These are phyloP conservation scores for Zaprionus ornatus DNA, from an alignment of 1,140 invertebrate genomes.

Conservation along the genomic window DNA sequence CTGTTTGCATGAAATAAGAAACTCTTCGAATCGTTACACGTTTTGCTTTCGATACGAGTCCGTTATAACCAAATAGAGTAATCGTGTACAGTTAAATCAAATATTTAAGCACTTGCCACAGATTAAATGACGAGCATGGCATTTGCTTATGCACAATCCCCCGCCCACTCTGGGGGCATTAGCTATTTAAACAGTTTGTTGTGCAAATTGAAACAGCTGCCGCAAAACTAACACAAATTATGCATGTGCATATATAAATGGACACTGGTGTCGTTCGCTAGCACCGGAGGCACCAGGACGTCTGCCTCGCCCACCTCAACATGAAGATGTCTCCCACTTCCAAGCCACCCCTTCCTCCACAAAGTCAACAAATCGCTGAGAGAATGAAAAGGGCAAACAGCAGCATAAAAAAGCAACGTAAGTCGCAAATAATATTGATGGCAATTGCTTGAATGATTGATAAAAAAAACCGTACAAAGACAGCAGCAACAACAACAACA, in stretches of 20 bases:
- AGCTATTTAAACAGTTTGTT: constrained; percentile 29
- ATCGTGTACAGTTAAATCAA: not conserved
- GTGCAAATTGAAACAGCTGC: constrained; percentile 37
- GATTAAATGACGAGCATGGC: not conserved
- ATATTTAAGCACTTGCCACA: constrained; percentile 10
- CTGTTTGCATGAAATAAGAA: not conserved
- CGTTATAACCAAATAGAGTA: not conserved
- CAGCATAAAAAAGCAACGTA: not conserved
- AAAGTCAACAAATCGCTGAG: not conserved
- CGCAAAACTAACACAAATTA: constrained; percentile 28
- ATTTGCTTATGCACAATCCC: constrained; percentile 13
- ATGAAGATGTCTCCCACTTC: not conserved
- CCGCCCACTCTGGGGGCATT: constrained; percentile 6
- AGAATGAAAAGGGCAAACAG: not conserved
- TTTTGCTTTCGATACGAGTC: not conserved
- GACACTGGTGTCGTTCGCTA: not conserved
- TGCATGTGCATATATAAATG: constrained; percentile 25
- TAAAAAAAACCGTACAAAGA: constrained; percentile 3
- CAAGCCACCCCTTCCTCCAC: not conserved
- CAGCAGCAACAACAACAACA: not conserved
- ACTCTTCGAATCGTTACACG: not conserved
- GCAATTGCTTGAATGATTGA: constrained; percentile 28
- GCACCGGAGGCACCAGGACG: not conserved
- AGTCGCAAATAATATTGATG: constrained; percentile 16
- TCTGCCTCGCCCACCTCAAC: not conserved